Conservation (phyloP, 2,797 vertebrate species). For the Dallia pectoralis region DNA sequence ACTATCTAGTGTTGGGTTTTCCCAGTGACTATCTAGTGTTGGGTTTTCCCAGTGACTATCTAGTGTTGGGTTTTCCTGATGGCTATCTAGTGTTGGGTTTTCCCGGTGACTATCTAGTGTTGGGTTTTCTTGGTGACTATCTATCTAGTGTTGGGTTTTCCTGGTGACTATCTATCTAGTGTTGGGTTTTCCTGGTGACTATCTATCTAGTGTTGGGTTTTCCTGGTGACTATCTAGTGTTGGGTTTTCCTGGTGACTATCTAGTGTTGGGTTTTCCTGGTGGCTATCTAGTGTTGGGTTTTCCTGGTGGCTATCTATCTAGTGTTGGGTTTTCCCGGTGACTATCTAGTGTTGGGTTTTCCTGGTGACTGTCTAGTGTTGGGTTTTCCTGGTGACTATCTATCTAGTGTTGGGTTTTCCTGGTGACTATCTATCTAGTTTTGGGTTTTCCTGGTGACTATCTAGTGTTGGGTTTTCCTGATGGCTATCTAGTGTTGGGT, state of each 20-base stretch:
- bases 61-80: slow-evolving; percentile 9
- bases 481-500: background rate
- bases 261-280: no score
- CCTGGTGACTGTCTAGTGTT: background rate
- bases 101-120: background rate
- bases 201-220: no score
- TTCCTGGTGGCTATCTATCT: background rate
- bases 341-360: background rate
- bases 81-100: no score
- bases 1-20: background rate
- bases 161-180: background rate
- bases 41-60: background rate
- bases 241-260: background rate
- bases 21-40: background rate
- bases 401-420: background rate
- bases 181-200: slow-evolving; percentile 4
- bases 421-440: background rate
- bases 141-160: no score
- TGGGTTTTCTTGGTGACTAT: slow-evolving; percentile 6
- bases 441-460: no score
- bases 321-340: no score
- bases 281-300: background rate
- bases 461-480: slow-evolving; percentile 4
- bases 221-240: background rate
- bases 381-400: no score